These are phyloP conservation scores for Keiferia lycopersicella DNA, from an alignment of 2,888 invertebrate genomes.

Conservation along the genomic window DNA sequence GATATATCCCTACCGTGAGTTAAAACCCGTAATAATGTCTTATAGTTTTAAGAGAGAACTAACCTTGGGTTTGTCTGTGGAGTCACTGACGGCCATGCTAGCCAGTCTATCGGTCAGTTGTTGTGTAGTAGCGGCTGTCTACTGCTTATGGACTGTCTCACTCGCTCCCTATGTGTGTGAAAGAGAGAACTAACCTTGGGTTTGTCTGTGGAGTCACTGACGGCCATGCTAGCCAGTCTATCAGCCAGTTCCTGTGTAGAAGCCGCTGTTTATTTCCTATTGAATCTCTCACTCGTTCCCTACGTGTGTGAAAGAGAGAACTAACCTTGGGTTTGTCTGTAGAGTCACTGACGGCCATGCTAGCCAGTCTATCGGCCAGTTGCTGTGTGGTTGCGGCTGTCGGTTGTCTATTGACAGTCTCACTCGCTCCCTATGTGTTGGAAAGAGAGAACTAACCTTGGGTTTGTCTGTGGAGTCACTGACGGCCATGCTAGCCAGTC, in stretches of 20 bases:
- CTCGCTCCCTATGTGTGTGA: too few relatives aligned
- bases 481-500: conserved; percentile 69
- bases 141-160: conserved; percentile 52
- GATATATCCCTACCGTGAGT: too few relatives aligned
- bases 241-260: conserved; percentile 59
- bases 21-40: too few relatives aligned
- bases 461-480: conserved; percentile 54
- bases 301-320: too few relatives aligned
- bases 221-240: conserved; percentile 67
- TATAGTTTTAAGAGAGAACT: too few relatives aligned
- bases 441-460: conserved; percentile 41
- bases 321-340: conserved; percentile 55
- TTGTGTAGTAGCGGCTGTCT: conserved; percentile 53
- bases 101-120: conserved; percentile 69
- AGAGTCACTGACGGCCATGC: conserved; percentile 61
- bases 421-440: neutral
- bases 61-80: conserved; percentile 56
- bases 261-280: too few relatives aligned
- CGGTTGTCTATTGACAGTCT: conserved; percentile 55
- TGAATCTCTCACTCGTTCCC: too few relatives aligned
- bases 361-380: conserved; percentile 67
- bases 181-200: too few relatives aligned
- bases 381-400: conserved; percentile 55
- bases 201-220: conserved; percentile 55
- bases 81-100: conserved; percentile 62